phyloP scores from a whole-genome alignment of 2,888 invertebrate species.

The Tridacna gigas region DNA sequence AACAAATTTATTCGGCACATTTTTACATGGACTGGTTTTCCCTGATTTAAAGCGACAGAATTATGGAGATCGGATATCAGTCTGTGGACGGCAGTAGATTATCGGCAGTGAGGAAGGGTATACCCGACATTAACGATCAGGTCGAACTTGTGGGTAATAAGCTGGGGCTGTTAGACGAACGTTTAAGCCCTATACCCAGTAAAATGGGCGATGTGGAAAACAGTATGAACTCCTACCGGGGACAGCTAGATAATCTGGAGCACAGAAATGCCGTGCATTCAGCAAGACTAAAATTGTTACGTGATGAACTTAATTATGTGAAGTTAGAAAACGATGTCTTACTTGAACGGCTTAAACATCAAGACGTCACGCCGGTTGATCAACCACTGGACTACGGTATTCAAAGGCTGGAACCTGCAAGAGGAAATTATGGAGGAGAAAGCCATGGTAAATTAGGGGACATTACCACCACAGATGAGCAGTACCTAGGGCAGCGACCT shows the following conservation, averaged over 20 bases:
- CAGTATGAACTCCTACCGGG: neutral
- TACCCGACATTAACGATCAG: constrained; percentile 36
- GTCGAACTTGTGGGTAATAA: constrained; percentile 39
- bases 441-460: neutral
- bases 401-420: neutral
- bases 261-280: constrained; percentile 45
- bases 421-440: neutral
- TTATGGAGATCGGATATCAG: constrained; percentile 25
- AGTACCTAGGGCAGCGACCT: neutral
- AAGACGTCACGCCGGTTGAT: neutral
- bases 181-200: constrained; percentile 30
- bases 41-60: constrained; percentile 16
- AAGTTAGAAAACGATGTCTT: constrained; percentile 46
- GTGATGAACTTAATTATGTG: constrained; percentile 48
- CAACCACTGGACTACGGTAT: neutral
- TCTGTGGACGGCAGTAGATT: constrained; percentile 16
- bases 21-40: constrained; percentile 10
- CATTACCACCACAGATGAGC: neutral
- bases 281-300: constrained; percentile 34
- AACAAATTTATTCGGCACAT: neutral
- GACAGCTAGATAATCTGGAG: constrained; percentile 41
- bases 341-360: neutral
- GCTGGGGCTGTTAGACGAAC: constrained; percentile 22
- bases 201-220: constrained; percentile 34
- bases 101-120: constrained; percentile 47